Conservation (phyloP, 2,113 vertebrate genomes). For the Brevimyrus niger region DNA sequence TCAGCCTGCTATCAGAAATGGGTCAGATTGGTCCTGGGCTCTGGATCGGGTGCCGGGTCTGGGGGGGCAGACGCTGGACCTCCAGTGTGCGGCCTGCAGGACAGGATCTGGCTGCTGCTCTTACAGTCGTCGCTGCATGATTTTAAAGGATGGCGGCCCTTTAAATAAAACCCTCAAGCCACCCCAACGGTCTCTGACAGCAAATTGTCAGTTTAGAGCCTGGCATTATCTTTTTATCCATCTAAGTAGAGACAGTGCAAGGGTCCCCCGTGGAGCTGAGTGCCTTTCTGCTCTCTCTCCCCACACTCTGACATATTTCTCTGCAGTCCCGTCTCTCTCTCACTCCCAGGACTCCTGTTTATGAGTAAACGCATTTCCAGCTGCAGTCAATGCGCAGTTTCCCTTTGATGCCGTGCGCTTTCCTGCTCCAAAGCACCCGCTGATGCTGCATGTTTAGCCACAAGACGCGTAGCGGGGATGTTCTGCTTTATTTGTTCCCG, state of each 20-base stretch:
- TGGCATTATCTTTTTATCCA: neutral
- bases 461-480: neutral
- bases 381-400: neutral
- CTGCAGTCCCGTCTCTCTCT: neutral
- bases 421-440: neutral
- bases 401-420: neutral
- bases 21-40: neutral
- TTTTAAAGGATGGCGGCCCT: neutral
- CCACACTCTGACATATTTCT: neutral
- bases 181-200: neutral
- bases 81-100: neutral
- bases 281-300: neutral
- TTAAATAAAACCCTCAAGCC: conserved; percentile 8
- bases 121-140: neutral
- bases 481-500: neutral
- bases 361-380: neutral
- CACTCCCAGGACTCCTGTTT: neutral
- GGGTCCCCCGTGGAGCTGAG: neutral
- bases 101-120: neutral
- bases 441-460: neutral
- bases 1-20: neutral
- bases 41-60: neutral
- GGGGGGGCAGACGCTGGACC: neutral
- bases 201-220: neutral
- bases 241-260: neutral